Conservation (phyloP, 2,113 vertebrate genomes). For the Morone saxatilis region DNA sequence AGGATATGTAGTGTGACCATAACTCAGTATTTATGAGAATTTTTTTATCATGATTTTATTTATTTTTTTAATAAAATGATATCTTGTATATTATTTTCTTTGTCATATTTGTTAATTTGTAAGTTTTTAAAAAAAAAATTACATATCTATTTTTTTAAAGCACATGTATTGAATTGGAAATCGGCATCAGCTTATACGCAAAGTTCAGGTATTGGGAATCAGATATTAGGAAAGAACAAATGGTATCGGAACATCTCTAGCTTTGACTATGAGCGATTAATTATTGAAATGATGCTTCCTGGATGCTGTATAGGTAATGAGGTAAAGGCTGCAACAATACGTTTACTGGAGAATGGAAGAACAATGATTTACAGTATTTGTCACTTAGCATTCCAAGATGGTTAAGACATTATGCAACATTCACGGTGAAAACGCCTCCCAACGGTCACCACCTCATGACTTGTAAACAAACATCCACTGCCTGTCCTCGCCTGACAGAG, state of each 20-base stretch:
- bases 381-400: not conserved
- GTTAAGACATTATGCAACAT: slow-evolving; percentile 31
- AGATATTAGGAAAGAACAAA: too few species aligned
- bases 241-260: too few species aligned
- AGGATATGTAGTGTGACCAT: not conserved
- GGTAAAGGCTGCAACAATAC: not conserved
- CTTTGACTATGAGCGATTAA: not conserved
- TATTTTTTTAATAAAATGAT: too few species aligned
- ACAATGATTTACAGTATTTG: not conserved
- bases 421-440: slow-evolving; percentile 31
- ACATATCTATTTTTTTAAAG: too few species aligned
- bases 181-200: too few species aligned
- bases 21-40: not conserved
- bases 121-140: too few species aligned
- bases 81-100: too few species aligned
- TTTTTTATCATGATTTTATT: not conserved
- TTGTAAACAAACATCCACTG: slow-evolving; percentile 73
- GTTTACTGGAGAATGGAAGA: not conserved
- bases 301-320: not conserved
- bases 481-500: slow-evolving; percentile 66
- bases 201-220: too few species aligned
- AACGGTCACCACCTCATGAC: slow-evolving; percentile 28
- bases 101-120: too few species aligned
- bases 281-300: not conserved
- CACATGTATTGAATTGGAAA: too few species aligned